Base-by-base conservation (phyloP, 2,113 vertebrate species). In the Miniopterus natalensis region DNA sequence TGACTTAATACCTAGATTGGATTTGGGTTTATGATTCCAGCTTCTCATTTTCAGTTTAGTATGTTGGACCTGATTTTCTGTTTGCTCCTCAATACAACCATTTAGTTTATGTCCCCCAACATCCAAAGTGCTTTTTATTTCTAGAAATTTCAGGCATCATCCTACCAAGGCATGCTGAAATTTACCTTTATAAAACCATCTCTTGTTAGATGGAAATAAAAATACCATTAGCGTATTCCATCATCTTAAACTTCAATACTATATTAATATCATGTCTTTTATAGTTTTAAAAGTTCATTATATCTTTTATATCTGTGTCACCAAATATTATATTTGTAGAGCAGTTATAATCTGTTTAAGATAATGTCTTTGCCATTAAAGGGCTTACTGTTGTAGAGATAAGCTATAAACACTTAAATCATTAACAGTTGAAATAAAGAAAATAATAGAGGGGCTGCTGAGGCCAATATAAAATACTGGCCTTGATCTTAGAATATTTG, bases 101-200 rank as follows among this genome's bases (percentile, higher is more conserved):
- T 61, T 68, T 66, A 90, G 10, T 73, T 89, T 73, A 25, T 87
- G 36, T 40, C 65, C 88, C 53, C 36, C 9, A 87, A 53, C 5
- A 27, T 66, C 55, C 21, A 74, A 65, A 90, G 45, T 42, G 53
- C n/a, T 78, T 3, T 63, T 75, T 65, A 53, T 84, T 95, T 80
- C 25, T 77, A 27, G 75, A 90, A 71, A 49, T 49, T 66, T 65
- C 49, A 73, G 23, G 6, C 6, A 53, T 74, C n/a, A 70, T 77
- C 74, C 5, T 53, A 68, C 21, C n/a, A 68, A 59, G 15, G 59
- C 45, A 40, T 94, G 77, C 66, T 66, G 21, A 70, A 61, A 45
- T 74, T 81, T 88, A 6, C 27, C 21, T 88, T 91, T 68, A 61
- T 84, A 36, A 96, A 92, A 79, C 18, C 45, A 29, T 31, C 7